These are phyloP conservation scores for Gallinago media DNA, from an alignment of 2,113 vertebrate genomes.

Conservation along the genomic window DNA sequence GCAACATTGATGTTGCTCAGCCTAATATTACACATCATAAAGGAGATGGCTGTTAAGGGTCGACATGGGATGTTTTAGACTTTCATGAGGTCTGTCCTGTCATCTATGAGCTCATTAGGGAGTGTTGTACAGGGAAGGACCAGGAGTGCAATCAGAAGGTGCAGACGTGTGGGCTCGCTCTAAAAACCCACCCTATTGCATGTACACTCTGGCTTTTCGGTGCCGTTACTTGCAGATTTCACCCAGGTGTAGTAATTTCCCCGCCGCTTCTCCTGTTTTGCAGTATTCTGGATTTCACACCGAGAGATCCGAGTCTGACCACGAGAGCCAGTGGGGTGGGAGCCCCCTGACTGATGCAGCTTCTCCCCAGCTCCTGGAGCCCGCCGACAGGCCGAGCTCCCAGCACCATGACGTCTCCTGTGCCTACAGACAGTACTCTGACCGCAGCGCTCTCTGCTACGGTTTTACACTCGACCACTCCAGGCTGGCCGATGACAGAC, in stretches of 20 bases:
- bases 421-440: constrained; percentile 86
- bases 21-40: constrained; percentile 20
- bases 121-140: not conserved
- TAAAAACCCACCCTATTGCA: not conserved
- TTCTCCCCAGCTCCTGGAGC: constrained; percentile 92
- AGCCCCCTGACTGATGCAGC: constrained; percentile 89
- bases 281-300: constrained; percentile 93
- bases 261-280: constrained; percentile 30
- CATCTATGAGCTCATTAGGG: constrained; percentile 18
- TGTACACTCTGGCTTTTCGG: not conserved
- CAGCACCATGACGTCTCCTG: constrained; percentile 86
- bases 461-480: constrained; percentile 86
- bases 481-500: constrained; percentile 80
- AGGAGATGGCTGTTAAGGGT: constrained; percentile 13
- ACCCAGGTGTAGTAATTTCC: not conserved
- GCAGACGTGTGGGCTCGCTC: not conserved
- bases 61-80: not conserved
- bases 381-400: constrained; percentile 77
- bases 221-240: not conserved
- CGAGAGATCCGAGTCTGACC: constrained; percentile 92
- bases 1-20: not conserved
- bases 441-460: constrained; percentile 85
- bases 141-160: not conserved
- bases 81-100: constrained; percentile 11
- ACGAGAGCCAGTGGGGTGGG: constrained; percentile 94